Conservation (phyloP, 2,888 invertebrate species). For the Melieria omissa region DNA sequence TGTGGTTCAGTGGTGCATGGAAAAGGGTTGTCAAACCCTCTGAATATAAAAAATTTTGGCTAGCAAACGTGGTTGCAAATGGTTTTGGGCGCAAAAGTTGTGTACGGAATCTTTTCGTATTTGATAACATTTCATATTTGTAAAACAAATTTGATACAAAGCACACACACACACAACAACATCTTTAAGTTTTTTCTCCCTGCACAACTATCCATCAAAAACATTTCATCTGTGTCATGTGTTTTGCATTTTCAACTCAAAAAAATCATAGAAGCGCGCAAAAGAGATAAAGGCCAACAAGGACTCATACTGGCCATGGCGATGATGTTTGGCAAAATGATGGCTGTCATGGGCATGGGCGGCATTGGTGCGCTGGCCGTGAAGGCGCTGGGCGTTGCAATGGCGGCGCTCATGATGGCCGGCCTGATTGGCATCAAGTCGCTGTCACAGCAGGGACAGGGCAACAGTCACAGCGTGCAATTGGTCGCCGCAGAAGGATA, state of each 20-base stretch:
- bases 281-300: conserved; percentile 72
- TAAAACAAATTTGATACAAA: too few relatives aligned
- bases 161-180: too few relatives aligned
- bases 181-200: too few relatives aligned
- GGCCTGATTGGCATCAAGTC: conserved; percentile 81
- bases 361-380: conserved; percentile 80
- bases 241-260: background rate
- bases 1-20: too few relatives aligned
- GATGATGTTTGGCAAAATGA: conserved; percentile 81
- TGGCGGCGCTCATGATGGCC: conserved; percentile 79
- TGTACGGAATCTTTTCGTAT: too few relatives aligned
- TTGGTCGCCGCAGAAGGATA: conserved; percentile 64
- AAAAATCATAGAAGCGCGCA: conserved; percentile 70
- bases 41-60: too few relatives aligned
- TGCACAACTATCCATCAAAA: too few relatives aligned
- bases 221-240: too few relatives aligned
- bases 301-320: conserved; percentile 71
- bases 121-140: too few relatives aligned
- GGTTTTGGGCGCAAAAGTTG: too few relatives aligned
- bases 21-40: too few relatives aligned
- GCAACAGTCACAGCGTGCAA: conserved; percentile 67
- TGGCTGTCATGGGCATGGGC: conserved; percentile 80
- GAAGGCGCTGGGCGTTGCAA: conserved; percentile 80
- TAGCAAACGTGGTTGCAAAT: too few relatives aligned
- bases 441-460: conserved; percentile 69